Evolutionary conservation across 2,888 invertebrate genomes (phyloP).

Genomic region (Perizoma flavofasciatum): DNA sequence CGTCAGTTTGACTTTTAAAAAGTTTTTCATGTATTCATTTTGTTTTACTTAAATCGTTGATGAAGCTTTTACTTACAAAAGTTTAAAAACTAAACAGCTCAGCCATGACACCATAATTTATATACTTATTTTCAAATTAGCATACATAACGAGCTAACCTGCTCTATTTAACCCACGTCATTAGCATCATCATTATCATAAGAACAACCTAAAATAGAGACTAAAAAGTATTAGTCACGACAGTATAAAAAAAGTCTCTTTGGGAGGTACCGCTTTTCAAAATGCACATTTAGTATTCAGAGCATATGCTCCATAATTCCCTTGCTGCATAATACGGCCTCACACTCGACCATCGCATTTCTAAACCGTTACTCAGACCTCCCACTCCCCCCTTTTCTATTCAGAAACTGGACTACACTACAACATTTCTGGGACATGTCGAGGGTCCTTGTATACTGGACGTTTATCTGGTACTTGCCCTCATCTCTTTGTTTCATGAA

Average conservation of each 20-base stretch:
- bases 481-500: conserved; percentile 81
- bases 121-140: too few relatives aligned
- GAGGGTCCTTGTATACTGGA: conserved; percentile 57
- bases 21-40: too few relatives aligned
- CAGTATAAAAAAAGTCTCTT: conserved; percentile 35
- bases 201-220: conserved; percentile 48
- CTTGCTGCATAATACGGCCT: conserved; percentile 75
- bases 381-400: conserved; percentile 40
- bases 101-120: background rate
- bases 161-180: conserved; percentile 30
- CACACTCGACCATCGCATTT: conserved; percentile 70
- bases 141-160: conserved; percentile 28
- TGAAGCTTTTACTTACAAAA: background rate
- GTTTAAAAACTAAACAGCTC: conserved; percentile 1
- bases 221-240: conserved; percentile 58
- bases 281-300: conserved; percentile 75
- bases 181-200: conserved; percentile 56
- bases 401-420: conserved; percentile 36
- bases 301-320: conserved; percentile 80
- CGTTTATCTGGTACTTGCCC: conserved; percentile 69
- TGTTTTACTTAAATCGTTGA: too few relatives aligned
- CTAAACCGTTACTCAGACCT: conserved; percentile 56
- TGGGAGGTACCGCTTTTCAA: conserved; percentile 47
- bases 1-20: too few relatives aligned
- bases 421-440: conserved; percentile 40